Conservation (phyloP, 2,888 invertebrate species). For the Cryptocheilus praepositus region DNA sequence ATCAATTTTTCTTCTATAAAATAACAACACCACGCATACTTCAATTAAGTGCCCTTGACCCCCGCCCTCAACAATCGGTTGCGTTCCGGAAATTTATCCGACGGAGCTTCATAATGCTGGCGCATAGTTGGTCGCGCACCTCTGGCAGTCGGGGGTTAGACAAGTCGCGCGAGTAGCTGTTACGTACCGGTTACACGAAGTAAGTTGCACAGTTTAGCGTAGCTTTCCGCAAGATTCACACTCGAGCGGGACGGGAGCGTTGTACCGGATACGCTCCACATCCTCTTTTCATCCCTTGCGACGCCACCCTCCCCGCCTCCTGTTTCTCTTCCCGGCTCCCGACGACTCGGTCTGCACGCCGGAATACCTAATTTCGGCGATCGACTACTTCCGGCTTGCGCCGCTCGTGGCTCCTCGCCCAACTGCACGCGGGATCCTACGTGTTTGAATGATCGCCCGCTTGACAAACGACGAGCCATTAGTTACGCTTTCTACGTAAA, state of each 20-base stretch:
- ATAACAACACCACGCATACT: too few species aligned
- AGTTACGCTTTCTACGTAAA: too few species aligned
- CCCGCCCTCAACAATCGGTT: too few species aligned
- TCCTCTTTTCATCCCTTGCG: conserved; percentile 7
- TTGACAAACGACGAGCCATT: too few species aligned
- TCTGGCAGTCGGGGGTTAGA: background rate
- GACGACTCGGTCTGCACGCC: conserved; percentile 11
- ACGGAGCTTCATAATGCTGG: too few species aligned
- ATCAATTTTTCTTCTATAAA: too few species aligned
- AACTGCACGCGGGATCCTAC: conserved; percentile 1
- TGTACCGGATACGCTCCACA: conserved; percentile 5
- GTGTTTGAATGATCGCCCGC: too few species aligned
- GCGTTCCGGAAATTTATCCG: too few species aligned
- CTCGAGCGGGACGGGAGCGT: background rate
- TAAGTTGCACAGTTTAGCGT: conserved; percentile 6
- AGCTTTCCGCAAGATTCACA: conserved; percentile 5
- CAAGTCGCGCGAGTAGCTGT: background rate
- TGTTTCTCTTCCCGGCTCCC: background rate
- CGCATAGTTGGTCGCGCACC: background rate
- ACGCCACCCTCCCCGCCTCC: background rate
- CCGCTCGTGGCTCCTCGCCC: too few species aligned
- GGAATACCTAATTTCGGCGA: conserved; percentile 44
- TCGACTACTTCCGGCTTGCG: conserved; percentile 25
- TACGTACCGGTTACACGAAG: background rate
- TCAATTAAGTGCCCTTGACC: too few species aligned